These are phyloP conservation scores for Trichonephila clavipes DNA, from an alignment of 1,140 invertebrate genomes.

Conservation along the genomic window DNA sequence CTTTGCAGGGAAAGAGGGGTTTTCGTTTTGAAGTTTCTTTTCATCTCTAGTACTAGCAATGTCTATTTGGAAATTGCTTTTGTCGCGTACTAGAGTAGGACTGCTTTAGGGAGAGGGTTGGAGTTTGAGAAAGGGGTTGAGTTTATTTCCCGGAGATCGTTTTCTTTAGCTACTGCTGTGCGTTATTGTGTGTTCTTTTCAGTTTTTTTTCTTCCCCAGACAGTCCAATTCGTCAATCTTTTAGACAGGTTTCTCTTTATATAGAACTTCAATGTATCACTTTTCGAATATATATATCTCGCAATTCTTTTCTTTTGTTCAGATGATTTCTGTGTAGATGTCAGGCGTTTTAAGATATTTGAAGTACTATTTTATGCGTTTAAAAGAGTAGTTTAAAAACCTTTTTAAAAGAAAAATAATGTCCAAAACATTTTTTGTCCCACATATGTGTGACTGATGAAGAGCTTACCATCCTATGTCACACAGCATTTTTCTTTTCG, in stretches of 20 bases:
- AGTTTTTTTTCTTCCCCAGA: not conserved
- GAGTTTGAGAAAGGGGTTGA: not conserved
- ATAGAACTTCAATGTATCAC: not conserved
- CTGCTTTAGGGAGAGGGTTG: no score
- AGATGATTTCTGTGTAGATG: not conserved
- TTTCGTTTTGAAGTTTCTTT: slow-evolving; percentile 10
- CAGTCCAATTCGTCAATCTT: slow-evolving; percentile 22
- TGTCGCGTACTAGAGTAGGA: not conserved
- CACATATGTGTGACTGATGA: no score
- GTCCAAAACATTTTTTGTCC: no score
- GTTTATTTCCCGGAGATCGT: slow-evolving; percentile 21
- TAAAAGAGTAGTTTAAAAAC: no score
- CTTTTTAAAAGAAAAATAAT: no score
- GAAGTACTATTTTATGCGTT: no score
- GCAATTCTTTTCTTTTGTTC: not conserved
- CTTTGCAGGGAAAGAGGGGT: not conserved
- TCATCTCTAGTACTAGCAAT: not conserved
- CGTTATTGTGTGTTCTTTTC: not conserved
- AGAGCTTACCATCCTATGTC: no score
- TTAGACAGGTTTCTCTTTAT: not conserved
- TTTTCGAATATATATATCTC: not conserved
- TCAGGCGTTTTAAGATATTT: no score
- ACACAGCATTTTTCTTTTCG: no score
- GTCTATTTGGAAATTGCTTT: slow-evolving; percentile 27
- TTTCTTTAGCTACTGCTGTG: not conserved